Conservation (phyloP, 2,888 invertebrate species). For the Syrphus vitripennis region DNA sequence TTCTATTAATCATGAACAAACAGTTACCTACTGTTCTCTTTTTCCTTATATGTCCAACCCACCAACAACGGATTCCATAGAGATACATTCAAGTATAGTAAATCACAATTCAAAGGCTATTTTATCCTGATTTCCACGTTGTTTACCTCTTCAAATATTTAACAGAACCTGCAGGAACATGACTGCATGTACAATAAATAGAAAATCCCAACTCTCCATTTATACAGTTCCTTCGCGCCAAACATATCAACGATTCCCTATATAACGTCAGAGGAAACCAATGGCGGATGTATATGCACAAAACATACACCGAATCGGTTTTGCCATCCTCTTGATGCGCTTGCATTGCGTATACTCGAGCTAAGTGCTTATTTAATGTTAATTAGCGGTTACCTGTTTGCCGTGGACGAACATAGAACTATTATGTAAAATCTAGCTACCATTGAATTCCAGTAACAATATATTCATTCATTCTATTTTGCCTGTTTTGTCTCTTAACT, state of each 20-base stretch:
- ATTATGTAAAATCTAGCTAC: not conserved
- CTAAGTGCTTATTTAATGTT: conserved; percentile 69
- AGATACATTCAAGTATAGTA: not conserved
- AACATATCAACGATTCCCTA: not conserved
- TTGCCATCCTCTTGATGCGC: conserved; percentile 11
- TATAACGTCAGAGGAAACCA: conserved; percentile 34
- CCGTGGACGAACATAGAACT: conserved; percentile 23
- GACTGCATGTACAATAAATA: not conserved
- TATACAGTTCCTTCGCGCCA: not conserved
- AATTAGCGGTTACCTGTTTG: conserved; percentile 65
- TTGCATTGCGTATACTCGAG: conserved; percentile 32
- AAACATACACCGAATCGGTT: conserved; percentile 18
- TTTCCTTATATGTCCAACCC: not conserved
- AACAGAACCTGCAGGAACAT: conserved; percentile 29
- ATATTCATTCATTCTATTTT: conserved; percentile 1
- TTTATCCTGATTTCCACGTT: not conserved
- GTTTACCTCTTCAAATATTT: conserved; percentile 49
- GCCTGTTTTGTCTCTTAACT: not conserved
- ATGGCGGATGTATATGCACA: conserved; percentile 37
- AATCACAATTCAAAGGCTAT: not conserved
- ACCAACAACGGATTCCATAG: not conserved
- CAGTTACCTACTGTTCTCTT: not conserved
- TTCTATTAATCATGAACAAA: not conserved
- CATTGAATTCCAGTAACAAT: conserved; percentile 40
- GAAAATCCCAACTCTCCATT: not conserved